These are phyloP conservation scores for Coendou prehensilis DNA, from an alignment of 2,797 vertebrate species.

Conservation along the genomic window DNA sequence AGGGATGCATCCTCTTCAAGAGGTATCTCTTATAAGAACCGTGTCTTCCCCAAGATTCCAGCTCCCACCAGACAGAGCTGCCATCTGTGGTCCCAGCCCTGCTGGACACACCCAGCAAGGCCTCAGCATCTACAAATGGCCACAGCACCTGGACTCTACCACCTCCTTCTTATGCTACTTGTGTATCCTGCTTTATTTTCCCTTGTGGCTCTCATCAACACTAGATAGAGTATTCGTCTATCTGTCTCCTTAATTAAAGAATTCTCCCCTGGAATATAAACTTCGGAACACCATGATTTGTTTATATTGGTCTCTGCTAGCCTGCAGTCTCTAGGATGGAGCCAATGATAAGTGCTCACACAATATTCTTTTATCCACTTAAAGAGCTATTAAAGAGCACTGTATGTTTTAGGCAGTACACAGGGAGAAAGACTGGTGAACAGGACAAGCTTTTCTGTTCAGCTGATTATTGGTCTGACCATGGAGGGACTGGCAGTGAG, in stretches of 20 bases:
- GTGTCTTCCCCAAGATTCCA: not conserved
- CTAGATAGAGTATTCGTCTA: not conserved
- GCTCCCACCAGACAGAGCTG: not conserved
- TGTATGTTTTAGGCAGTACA: not conserved
- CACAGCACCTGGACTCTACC: not conserved
- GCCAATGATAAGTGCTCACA: not conserved
- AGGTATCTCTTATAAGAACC: not conserved
- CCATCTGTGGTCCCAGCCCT: not conserved
- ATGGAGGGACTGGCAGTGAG: not conserved
- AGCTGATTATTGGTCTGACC: not conserved
- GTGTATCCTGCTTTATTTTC: not conserved
- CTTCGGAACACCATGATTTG: not conserved
- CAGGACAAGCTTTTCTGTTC: not conserved
- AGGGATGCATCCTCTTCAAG: not conserved
- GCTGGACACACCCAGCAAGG: not conserved
- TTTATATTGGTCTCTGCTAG: not conserved
- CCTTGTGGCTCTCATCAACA: not conserved
- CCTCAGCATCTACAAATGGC: not conserved
- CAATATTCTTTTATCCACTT: not conserved
- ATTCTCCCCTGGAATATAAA: not conserved
- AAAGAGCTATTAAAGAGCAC: not conserved
- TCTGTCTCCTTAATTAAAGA: not conserved
- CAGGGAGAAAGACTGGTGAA: not conserved
- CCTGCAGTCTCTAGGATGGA: not conserved
- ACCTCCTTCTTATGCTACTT: not conserved